phyloP scores from a whole-genome alignment of 2,797 vertebrate genomes.

The Amazona finschi region DNA sequence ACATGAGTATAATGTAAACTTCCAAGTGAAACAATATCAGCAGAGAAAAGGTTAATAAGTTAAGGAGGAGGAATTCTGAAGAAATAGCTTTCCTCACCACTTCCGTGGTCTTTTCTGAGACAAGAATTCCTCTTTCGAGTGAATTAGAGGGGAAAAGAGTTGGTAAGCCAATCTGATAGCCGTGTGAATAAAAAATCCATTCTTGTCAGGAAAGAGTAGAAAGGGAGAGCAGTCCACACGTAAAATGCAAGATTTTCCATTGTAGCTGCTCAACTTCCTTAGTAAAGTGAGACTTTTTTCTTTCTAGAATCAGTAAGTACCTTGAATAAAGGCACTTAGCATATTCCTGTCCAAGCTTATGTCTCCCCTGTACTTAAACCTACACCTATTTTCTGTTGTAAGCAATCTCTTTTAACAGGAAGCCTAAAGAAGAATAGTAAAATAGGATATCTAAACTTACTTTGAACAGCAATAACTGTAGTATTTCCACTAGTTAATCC shows the following conservation, averaged over 20 bases:
- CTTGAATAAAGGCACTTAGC: background rate
- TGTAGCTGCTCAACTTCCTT: background rate
- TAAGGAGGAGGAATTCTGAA: background rate
- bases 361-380: background rate
- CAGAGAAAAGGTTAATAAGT: background rate
- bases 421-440: background rate
- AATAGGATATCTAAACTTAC: background rate
- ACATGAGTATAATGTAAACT: background rate
- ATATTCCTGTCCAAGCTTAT: background rate
- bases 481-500: background rate
- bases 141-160: background rate
- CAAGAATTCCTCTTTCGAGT: background rate
- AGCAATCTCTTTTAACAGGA: background rate
- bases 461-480: background rate
- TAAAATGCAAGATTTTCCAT: background rate
- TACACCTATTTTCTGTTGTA: background rate
- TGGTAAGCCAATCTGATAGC: too few species aligned
- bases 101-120: background rate
- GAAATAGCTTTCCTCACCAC: background rate
- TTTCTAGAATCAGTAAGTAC: background rate
- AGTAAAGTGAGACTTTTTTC: background rate
- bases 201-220: background rate
- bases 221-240: background rate
- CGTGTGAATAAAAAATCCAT: too few species aligned
- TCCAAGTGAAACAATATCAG: background rate